A percentile compares a stretch with the other conserved stretches of the same genome.
These are phyloP conservation scores for Limnephilus lunatus DNA, from an alignment of 2,888 invertebrate genomes.

Conservation along the genomic window DNA sequence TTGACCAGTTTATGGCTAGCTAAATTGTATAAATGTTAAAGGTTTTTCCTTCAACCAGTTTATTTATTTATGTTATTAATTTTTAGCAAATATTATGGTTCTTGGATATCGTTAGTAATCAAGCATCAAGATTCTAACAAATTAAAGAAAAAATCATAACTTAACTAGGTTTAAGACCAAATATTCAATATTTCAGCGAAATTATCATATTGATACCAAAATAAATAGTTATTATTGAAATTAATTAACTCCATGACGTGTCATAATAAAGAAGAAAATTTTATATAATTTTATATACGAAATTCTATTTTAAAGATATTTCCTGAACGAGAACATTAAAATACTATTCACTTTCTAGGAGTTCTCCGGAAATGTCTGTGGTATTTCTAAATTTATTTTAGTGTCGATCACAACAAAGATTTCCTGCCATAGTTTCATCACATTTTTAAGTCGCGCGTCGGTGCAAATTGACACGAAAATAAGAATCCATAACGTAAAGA, in stretches of 20 bases:
- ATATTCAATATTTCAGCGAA: neutral
- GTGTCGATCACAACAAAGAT: neutral
- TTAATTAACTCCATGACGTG: neutral
- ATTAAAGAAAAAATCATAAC: too few relatives aligned
- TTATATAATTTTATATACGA: neutral
- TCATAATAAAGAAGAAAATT: neutral
- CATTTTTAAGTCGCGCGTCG: neutral
- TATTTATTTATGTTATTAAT: neutral
- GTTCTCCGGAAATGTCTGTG: neutral
- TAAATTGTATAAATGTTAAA: neutral
- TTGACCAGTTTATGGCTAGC: neutral
- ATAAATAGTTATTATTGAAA: too few relatives aligned
- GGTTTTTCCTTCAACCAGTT: neutral
- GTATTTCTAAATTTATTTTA: neutral
- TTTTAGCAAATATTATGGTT: neutral
- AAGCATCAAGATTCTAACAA: too few relatives aligned
- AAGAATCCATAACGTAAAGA: neutral
- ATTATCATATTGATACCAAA: neutral
- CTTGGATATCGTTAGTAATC: neutral
- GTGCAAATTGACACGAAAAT: neutral
- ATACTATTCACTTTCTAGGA: too few relatives aligned
- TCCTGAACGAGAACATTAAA: neutral
- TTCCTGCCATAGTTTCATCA: neutral
- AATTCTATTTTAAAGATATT: neutral
- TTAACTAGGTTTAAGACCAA: too few relatives aligned